Evolutionary conservation across 2,797 vertebrate species (phyloP).

Genomic region (Propithecus deckenii): DNA sequence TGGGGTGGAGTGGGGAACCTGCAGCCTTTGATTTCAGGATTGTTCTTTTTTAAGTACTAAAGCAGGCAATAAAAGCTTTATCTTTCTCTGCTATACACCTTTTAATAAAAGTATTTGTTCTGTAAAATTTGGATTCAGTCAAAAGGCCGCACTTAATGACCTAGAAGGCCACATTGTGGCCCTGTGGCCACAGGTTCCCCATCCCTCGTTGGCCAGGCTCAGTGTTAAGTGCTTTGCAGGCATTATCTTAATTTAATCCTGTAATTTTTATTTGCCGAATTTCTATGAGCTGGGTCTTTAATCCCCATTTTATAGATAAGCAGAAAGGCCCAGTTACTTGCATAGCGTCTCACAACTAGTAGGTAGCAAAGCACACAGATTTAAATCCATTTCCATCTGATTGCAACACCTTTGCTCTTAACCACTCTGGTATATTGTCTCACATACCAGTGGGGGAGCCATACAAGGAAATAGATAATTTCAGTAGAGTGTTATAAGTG

Average conservation of each 20-base stretch:
- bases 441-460: not conserved
- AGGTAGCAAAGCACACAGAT: not conserved
- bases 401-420: not conserved
- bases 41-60: no score
- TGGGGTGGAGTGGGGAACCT: no score
- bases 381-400: not conserved
- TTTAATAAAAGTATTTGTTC: no score
- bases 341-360: not conserved
- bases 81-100: no score
- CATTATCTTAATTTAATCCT: constrained; percentile 2
- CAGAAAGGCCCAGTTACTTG: not conserved
- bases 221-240: not conserved
- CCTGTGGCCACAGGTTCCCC: no score
- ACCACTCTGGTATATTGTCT: not conserved
- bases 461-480: not conserved
- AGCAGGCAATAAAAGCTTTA: no score
- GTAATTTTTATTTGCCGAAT: not conserved
- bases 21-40: no score
- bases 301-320: not conserved
- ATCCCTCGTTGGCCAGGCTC: no score
- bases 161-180: no score
- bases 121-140: no score
- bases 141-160: no score
- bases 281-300: not conserved
- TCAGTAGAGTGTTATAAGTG: not conserved